Evolutionary conservation across 2,888 invertebrate species (phyloP), one percentile per base, ranked within the genome.

Genomic region (Willowsia nigromaculata): DNA sequence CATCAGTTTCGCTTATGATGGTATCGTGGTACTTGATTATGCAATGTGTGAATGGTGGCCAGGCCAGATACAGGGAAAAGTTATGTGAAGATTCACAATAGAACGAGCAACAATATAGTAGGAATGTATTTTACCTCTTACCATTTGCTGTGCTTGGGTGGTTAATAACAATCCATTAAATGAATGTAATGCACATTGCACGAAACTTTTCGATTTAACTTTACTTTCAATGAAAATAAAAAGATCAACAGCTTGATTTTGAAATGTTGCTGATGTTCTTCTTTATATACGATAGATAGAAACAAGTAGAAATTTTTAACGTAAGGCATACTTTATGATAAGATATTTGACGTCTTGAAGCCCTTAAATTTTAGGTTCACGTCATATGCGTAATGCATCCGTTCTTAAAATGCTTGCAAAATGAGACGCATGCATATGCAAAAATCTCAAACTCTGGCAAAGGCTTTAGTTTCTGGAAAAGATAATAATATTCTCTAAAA

Each of bases 81-180:
- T 18, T n/a, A 50, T 33, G 40, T 56, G 56, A 50, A 78, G 30
- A 47, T 78, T 65, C 65, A 53, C 50, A 78, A 78, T 78, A 65
- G 65, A 65, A 37, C 30, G 6, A 78, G 74, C 47, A 71, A 47
- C 40, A 74, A 22, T 22, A 59, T n/a, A n/a, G n/a, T n/a, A n/a
- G n/a, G 4, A 53, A 15, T n/a, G 33, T n/a, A 65, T n/a, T n/a
- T 33, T 13, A 62, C 43, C 40, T 65, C 62, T 81, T 81, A 59
- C 68, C 83, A 83, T 47, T 83, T 68, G 83, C 18, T 56, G 50
- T 84, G 74, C 84, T 74, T 84, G 84, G 84, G 84, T 74, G 84
- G 84, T 84, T 71, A 71, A 84, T 74, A 53, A 53, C 84, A 74
- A 37, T 37, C 56, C 74, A 74, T 71, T 56, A 53, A 30, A 22